Evolutionary conservation across 1,140 invertebrate genomes (phyloP).

Genomic region (Drosophila subpulchrella): DNA sequence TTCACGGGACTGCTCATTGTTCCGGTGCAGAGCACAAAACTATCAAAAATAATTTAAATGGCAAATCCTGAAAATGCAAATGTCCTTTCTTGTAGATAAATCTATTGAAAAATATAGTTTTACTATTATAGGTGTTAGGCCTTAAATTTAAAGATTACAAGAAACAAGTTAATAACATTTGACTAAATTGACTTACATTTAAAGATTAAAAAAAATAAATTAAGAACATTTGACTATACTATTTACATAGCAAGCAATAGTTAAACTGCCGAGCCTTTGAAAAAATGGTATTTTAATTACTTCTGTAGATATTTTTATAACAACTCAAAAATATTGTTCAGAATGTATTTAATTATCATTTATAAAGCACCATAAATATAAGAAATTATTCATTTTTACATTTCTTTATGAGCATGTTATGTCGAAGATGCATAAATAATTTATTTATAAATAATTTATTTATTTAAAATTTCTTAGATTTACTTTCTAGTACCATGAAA

Average conservation of each 20-base stretch:
- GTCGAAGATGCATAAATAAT: no score
- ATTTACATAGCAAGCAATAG: not conserved
- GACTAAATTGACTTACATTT: not conserved
- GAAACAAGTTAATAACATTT: not conserved
- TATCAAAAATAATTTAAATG: constrained; percentile 28
- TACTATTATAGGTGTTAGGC: not conserved
- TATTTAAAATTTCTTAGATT: not conserved
- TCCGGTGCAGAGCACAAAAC: not conserved
- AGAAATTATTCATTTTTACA: no score
- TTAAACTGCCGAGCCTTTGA: no score
- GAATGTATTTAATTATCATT: no score
- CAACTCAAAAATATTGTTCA: no score
- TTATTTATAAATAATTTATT: no score
- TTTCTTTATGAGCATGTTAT: no score
- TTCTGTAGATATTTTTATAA: no score
- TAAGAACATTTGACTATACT: not conserved
- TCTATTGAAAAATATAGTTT: not conserved
- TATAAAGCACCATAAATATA: no score
- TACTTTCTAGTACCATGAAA: not conserved
- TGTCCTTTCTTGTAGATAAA: not conserved
- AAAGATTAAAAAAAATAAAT: not conserved
- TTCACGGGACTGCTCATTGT: constrained; percentile 44
- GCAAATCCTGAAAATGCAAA: constrained; percentile 18
- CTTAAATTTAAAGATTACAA: not conserved
- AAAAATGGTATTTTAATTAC: no score